These are phyloP conservation scores for Cyrtonyx montezumae DNA, from an alignment of 2,113 vertebrate genomes.

Conservation along the genomic window DNA sequence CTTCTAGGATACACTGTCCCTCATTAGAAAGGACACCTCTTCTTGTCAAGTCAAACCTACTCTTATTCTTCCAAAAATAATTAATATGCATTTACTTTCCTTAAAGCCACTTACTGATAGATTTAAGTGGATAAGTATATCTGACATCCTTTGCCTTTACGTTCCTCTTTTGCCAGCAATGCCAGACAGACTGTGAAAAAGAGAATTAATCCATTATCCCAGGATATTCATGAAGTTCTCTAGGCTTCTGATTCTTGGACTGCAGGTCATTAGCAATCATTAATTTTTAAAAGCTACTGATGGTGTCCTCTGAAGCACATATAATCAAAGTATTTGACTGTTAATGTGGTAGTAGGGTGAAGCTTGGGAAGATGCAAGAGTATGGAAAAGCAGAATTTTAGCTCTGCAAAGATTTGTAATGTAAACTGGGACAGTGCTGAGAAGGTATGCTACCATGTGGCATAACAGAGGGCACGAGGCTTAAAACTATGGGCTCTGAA, in stretches of 20 bases:
- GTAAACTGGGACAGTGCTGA: background rate
- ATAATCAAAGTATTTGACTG: background rate
- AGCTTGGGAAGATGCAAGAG: background rate
- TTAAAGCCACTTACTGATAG: background rate
- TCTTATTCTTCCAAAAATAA: background rate
- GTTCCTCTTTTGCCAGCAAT: background rate
- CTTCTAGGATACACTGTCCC: background rate
- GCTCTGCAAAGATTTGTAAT: background rate
- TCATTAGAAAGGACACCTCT: background rate
- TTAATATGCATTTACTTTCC: background rate
- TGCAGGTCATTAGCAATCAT: slow-evolving; percentile 47
- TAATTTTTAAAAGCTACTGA: slow-evolving; percentile 34
- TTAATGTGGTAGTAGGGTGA: background rate
- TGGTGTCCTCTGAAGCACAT: background rate
- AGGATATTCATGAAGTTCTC: slow-evolving; percentile 21
- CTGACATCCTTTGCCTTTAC: slow-evolving; percentile 2
- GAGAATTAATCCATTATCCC: slow-evolving; percentile 52
- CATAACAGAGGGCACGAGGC: accelerated
- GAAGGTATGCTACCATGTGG: background rate
- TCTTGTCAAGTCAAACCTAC: background rate
- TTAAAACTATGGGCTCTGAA: background rate
- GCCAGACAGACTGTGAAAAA: slow-evolving; percentile 21
- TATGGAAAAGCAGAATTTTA: background rate
- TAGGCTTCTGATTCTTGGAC: slow-evolving; percentile 22
- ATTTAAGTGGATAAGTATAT: slow-evolving; percentile 19